These are phyloP conservation scores for Protobothrops flavoviridis DNA, from an alignment of 2,113 vertebrate genomes.

Conservation along the genomic window DNA sequence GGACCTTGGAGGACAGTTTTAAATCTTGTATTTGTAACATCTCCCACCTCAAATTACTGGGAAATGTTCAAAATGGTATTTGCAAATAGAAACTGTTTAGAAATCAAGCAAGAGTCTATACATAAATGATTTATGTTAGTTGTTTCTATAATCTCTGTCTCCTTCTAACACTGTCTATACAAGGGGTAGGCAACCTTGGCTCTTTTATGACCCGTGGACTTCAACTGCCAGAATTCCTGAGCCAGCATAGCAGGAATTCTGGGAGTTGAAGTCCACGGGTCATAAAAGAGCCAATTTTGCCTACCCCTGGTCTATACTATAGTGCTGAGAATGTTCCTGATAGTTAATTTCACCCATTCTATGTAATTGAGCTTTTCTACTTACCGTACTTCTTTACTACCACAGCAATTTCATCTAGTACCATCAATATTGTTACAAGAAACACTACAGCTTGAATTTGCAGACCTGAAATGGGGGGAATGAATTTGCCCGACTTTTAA, in stretches of 20 bases:
- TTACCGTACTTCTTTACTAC: not conserved
- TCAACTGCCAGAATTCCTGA: no score
- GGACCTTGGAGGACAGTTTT: not conserved
- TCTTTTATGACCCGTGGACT: no score
- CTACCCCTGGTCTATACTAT: not conserved
- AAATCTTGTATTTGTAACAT: not conserved
- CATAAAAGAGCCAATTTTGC: no score
- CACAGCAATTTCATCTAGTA: not conserved
- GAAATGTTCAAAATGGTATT: not conserved
- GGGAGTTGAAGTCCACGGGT: no score
- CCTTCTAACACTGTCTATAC: not conserved
- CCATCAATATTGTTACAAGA: not conserved
- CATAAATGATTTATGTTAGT: not conserved
- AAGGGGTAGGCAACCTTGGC: no score
- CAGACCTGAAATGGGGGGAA: not conserved
- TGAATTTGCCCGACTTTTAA: not conserved
- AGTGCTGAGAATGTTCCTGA: not conserved
- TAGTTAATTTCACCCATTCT: not conserved
- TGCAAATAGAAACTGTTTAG: not conserved
- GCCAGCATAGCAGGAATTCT: no score
- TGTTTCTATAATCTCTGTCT: not conserved
- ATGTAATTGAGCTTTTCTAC: not conserved
- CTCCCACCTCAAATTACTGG: not conserved
- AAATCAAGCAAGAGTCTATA: not conserved
- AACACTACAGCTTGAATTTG: not conserved